Evolutionary conservation across 2,888 invertebrate genomes (phyloP).

Genomic region (Drosophila affinis): DNA sequence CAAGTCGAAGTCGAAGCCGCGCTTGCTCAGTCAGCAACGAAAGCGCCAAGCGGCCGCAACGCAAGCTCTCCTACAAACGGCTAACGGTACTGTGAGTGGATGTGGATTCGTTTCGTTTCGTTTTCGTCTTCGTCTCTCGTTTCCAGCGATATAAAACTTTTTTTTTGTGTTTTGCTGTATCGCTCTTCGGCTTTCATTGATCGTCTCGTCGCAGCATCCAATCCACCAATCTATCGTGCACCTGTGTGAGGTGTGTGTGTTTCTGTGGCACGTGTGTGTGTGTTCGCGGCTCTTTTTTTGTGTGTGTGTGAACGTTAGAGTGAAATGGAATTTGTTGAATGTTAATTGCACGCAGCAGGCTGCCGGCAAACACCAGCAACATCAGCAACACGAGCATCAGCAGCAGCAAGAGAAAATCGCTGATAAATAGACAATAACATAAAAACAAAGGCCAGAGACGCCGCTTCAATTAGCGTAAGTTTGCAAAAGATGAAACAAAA

Average conservation of each 20-base stretch:
- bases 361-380: conserved; percentile 47
- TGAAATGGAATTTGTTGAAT: conserved; percentile 76
- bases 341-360: conserved; percentile 68
- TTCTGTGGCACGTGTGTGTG: conserved; percentile 11
- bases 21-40: conserved; percentile 56
- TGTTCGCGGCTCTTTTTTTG: conserved; percentile 19
- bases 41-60: conserved; percentile 52
- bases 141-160: conserved; percentile 8
- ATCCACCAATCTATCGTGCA: conserved; percentile 4
- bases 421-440: conserved; percentile 49
- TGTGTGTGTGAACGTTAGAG: conserved; percentile 43
- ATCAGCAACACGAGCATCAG: conserved; percentile 11
- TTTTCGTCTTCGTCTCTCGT: background rate
- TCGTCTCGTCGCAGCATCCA: conserved; percentile 44
- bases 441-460: conserved; percentile 55
- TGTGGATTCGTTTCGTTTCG: background rate
- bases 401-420: conserved; percentile 61
- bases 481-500: conserved; percentile 27
- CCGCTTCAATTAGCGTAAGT: conserved; percentile 57
- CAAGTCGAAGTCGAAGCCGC: conserved; percentile 1
- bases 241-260: conserved; percentile 14
- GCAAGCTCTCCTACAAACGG: conserved; percentile 10
- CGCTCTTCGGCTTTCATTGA: conserved; percentile 34
- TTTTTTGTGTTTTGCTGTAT: conserved; percentile 11
- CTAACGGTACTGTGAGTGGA: conserved; percentile 41